phyloP scores from a whole-genome alignment of 37 sponge, comb jelly and placozoan species.

The Dysidea cf. avara region DNA sequence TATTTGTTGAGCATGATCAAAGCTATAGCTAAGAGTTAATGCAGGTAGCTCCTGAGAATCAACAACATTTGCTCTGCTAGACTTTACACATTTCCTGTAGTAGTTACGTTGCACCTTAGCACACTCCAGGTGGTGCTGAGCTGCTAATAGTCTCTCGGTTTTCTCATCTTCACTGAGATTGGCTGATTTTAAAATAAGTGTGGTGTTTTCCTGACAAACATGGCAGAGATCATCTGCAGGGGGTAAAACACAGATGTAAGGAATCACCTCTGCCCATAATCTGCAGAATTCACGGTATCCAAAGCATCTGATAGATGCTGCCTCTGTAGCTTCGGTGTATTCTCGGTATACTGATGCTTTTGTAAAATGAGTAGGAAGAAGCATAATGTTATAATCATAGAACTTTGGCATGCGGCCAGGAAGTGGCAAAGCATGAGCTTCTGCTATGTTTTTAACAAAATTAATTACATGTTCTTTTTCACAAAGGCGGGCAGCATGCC shows the following conservation, averaged over 20 bases:
- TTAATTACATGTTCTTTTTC: conserved; percentile 10
- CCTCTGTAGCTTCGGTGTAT: not conserved
- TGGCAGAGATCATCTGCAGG: conserved; percentile 18
- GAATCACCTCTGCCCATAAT: conserved; percentile 6
- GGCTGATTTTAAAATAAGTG: conserved; percentile 1
- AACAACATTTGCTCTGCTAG: not conserved
- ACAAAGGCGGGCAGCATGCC: conserved; percentile 14
- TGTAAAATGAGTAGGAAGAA: conserved; percentile 18
- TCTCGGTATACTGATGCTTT: conserved; percentile 3
- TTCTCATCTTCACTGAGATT: conserved; percentile 19
- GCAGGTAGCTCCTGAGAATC: not conserved
- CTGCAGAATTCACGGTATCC: conserved; percentile 26
- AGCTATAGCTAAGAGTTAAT: conserved; percentile 1
- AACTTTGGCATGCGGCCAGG: not conserved
- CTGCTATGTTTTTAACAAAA: conserved; percentile 23
- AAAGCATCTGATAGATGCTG: not conserved
- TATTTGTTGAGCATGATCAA: conserved; percentile 38
- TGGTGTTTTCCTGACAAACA: conserved; percentile 2
- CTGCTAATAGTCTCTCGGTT: not conserved
- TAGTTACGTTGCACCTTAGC: conserved; percentile 3
- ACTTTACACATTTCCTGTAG: not conserved
- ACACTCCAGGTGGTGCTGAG: not conserved
- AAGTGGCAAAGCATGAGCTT: conserved; percentile 23
- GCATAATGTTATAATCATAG: conserved; percentile 19
- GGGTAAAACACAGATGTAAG: not conserved